A percentile compares a stretch with the other conserved stretches of the same genome.
Conservation (phyloP, 92 coral and sea anemone species). For the Zoanthus gigantus region DNA sequence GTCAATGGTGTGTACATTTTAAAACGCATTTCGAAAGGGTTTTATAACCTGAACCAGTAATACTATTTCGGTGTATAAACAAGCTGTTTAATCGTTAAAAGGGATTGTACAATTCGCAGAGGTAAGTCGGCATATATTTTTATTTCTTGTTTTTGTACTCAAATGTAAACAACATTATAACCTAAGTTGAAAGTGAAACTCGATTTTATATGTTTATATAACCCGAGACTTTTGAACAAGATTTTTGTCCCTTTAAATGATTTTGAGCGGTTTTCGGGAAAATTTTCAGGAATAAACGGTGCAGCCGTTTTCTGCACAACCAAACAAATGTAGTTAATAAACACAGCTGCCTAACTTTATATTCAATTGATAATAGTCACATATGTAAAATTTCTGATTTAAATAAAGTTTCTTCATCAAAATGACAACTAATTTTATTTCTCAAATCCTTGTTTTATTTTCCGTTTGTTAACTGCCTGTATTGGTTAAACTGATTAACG, state of each 20-base stretch:
- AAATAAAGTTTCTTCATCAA: too few relatives aligned
- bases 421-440: background rate
- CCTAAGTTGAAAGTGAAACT: background rate
- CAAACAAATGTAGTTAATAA: background rate
- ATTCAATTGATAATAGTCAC: too few relatives aligned
- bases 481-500: too few relatives aligned
- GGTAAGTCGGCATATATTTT: background rate
- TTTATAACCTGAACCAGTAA: background rate
- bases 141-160: background rate
- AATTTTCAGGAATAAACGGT: background rate
- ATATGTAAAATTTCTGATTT: too few relatives aligned
- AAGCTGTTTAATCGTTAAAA: background rate
- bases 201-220: background rate
- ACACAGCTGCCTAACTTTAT: background rate
- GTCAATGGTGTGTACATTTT: background rate
- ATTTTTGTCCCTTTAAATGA: background rate
- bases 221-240: background rate
- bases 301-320: background rate
- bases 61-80: background rate
- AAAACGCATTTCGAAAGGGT: background rate
- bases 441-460: background rate
- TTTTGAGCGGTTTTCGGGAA: background rate
- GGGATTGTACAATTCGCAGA: background rate
- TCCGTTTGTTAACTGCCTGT: too few relatives aligned
- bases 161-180: conserved; percentile 1